Conservation (phyloP, 2,888 invertebrate genomes). For the Chymomyza procnemis region DNA sequence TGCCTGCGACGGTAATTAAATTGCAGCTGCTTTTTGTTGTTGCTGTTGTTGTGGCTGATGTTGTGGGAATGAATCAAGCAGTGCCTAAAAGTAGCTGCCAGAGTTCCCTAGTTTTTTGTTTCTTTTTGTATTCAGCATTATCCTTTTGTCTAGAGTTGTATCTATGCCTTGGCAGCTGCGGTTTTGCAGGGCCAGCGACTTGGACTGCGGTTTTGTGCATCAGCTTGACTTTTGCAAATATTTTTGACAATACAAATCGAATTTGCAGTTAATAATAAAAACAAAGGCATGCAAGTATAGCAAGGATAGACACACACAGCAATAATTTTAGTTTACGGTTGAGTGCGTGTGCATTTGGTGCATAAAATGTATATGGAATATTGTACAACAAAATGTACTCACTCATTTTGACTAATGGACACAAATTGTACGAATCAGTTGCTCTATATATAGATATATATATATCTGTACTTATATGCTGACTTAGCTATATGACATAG, state of each 20-base stretch:
- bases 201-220: background rate
- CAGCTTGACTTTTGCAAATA: background rate
- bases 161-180: background rate
- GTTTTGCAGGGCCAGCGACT: background rate
- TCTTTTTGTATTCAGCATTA: background rate
- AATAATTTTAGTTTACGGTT: conserved; percentile 26
- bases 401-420: conserved; percentile 3
- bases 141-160: background rate
- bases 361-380: background rate
- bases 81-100: conserved; percentile 36
- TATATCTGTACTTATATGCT: background rate
- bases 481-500: too few relatives aligned
- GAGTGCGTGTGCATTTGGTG: conserved; percentile 30
- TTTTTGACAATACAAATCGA: conserved; percentile 43
- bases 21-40: conserved; percentile 56
- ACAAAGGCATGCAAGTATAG: background rate
- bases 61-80: conserved; percentile 34
- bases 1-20: conserved; percentile 59
- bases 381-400: background rate
- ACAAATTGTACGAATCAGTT: background rate
- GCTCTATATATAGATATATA: background rate
- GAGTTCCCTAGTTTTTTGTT: background rate
- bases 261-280: conserved; percentile 29
- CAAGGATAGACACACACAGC: background rate
- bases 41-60: conserved; percentile 18